A percentile compares a stretch with the other conserved stretches of the same genome.
phyloP scores from a whole-genome alignment of 2,888 invertebrate genomes.

The Encarsia formosa region DNA sequence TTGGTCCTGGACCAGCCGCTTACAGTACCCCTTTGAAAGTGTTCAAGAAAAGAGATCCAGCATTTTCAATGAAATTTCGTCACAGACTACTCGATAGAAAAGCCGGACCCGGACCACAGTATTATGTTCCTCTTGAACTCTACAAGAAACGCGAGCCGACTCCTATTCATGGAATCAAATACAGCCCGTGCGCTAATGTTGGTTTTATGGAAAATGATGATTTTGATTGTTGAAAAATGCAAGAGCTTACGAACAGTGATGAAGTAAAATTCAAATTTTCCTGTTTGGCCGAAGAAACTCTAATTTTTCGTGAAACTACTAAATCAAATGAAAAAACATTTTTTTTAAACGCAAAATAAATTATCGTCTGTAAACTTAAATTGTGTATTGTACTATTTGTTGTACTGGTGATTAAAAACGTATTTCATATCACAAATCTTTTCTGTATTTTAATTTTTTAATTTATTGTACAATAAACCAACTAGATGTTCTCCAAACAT shows the following conservation, averaged over 20 bases:
- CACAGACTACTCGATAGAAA: slow-evolving; percentile 15
- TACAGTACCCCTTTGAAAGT: slow-evolving; percentile 35
- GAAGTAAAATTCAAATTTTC: too few species aligned
- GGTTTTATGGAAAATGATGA: slow-evolving; percentile 58
- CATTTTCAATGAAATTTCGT: slow-evolving; percentile 38
- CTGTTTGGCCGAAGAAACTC: too few species aligned
- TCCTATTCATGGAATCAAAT: slow-evolving; percentile 61
- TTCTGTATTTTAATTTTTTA: too few species aligned
- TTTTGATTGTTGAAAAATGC: slow-evolving; percentile 11
- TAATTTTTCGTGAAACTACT: too few species aligned
- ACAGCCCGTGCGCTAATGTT: slow-evolving; percentile 56
- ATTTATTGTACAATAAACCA: too few species aligned
- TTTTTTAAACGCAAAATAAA: too few species aligned
- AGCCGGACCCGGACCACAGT: slow-evolving; percentile 41
- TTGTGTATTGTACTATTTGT: too few species aligned
- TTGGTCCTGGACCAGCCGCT: slow-evolving; percentile 44
- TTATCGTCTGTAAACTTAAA: too few species aligned
- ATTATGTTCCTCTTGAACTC: slow-evolving; percentile 32
- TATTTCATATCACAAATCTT: too few species aligned
- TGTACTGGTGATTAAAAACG: too few species aligned
- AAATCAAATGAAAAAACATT: too few species aligned
- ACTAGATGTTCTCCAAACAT: too few species aligned
- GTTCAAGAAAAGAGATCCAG: slow-evolving; percentile 38
- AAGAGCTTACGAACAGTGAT: not conserved
- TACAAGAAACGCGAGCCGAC: slow-evolving; percentile 38